phyloP scores from a whole-genome alignment of 1,140 invertebrate species.

The Bombus pascuorum region DNA sequence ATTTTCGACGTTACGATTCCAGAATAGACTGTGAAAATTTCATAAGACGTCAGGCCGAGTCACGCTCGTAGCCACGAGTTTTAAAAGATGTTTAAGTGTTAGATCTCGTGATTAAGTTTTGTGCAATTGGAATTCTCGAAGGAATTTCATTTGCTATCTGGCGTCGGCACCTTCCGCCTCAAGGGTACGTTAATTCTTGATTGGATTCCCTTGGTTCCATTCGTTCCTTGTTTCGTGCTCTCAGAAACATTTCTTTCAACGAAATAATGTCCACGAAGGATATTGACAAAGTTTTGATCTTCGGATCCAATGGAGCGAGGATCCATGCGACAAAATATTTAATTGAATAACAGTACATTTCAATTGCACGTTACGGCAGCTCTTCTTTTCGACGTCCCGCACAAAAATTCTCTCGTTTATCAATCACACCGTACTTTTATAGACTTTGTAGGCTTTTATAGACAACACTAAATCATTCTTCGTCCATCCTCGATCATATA shows the following conservation, averaged over 20 bases:
- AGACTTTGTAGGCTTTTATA: too few species aligned
- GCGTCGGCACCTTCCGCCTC: not conserved
- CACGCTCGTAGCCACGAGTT: not conserved
- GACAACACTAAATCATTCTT: too few species aligned
- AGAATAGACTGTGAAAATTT: not conserved
- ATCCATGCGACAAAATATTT: too few species aligned
- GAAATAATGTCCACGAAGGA: not conserved
- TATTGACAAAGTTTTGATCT: not conserved
- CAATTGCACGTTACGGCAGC: too few species aligned
- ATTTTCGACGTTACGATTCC: not conserved
- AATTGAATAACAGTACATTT: too few species aligned
- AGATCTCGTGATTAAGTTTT: not conserved
- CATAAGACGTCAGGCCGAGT: not conserved
- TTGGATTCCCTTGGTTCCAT: not conserved
- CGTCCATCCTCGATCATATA: too few species aligned
- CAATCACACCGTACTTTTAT: too few species aligned
- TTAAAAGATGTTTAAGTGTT: not conserved
- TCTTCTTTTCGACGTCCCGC: too few species aligned
- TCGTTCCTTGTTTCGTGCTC: not conserved
- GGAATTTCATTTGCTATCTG: not conserved
- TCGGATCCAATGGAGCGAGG: too few species aligned
- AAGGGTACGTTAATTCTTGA: not conserved
- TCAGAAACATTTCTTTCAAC: not conserved
- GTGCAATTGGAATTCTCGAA: not conserved
- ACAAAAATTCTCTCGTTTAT: too few species aligned